Evolutionary conservation across 2,888 invertebrate genomes (phyloP).

Genomic region (Xiphydria camelus): DNA sequence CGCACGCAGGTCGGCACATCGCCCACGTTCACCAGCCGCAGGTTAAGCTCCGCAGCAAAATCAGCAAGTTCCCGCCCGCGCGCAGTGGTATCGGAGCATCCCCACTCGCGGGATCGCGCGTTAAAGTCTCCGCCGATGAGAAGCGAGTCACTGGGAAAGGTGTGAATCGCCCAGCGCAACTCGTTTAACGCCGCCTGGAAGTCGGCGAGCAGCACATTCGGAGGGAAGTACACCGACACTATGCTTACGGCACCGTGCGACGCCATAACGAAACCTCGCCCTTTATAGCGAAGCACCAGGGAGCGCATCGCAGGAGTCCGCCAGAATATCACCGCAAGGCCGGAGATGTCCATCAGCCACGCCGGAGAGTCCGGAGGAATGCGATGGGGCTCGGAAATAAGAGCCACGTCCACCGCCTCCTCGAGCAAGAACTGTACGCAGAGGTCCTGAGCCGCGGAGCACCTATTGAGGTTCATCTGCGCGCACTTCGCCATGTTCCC

Average conservation of each 20-base stretch:
- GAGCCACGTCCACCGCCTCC: background rate
- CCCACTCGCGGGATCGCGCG: no score
- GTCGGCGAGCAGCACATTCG: background rate
- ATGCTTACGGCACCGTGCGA: no score
- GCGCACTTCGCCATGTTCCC: background rate
- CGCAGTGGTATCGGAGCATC: no score
- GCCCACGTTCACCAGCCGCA: background rate
- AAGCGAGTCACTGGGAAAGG: background rate
- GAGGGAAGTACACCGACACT: background rate
- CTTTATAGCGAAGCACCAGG: no score
- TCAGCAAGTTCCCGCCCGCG: background rate
- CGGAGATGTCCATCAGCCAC: background rate
- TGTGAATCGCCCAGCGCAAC: background rate
- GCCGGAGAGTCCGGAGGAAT: background rate
- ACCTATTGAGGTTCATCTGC: background rate
- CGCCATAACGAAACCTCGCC: no score
- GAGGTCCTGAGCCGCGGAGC: background rate
- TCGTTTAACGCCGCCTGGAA: background rate
- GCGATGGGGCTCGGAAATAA: background rate
- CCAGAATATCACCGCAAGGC: background rate
- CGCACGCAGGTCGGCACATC: no score
- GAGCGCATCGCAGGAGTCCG: background rate
- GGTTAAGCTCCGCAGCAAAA: background rate
- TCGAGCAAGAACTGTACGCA: background rate
- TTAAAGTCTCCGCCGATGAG: no score